These are phyloP conservation scores for Sebastolobus altivelis DNA, from an alignment of 2,797 vertebrate species.

Conservation along the genomic window DNA sequence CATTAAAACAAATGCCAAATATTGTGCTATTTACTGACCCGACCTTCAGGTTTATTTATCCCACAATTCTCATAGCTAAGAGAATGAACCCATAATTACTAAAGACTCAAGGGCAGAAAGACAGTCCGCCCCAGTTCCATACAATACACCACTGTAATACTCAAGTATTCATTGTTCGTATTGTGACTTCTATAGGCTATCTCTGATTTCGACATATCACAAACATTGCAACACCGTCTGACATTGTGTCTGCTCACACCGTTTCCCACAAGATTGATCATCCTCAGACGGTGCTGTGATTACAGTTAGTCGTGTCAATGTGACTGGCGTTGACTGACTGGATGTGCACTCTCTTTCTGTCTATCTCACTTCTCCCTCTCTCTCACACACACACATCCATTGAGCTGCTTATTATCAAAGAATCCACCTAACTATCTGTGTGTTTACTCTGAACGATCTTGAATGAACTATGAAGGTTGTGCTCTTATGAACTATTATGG, in stretches of 20 bases:
- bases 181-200: not conserved
- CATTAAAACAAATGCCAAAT: not conserved
- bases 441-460: not conserved
- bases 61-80: not conserved
- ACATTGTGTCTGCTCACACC: constrained; percentile 21
- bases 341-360: constrained; percentile 6
- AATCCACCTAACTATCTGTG: not conserved
- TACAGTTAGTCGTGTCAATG: constrained; percentile 26
- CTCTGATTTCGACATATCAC: constrained; percentile 8
- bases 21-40: not conserved
- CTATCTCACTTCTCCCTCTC: constrained; percentile 4
- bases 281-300: constrained; percentile 6
- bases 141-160: not conserved
- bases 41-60: constrained; percentile 6
- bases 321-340: constrained; percentile 20
- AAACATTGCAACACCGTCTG: constrained; percentile 1
- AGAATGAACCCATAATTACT: not conserved
- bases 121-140: not conserved
- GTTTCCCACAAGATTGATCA: constrained; percentile 31
- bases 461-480: not conserved
- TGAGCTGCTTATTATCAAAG: not conserved
- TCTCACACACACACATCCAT: not conserved
- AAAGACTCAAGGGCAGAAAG: not conserved
- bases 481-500: not conserved
- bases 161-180: not conserved